Percentiles rank a stretch among this genome's conserved stretches.
Conservation (phyloP, 1,140 invertebrate genomes). For the Mesaphorura yosii region DNA sequence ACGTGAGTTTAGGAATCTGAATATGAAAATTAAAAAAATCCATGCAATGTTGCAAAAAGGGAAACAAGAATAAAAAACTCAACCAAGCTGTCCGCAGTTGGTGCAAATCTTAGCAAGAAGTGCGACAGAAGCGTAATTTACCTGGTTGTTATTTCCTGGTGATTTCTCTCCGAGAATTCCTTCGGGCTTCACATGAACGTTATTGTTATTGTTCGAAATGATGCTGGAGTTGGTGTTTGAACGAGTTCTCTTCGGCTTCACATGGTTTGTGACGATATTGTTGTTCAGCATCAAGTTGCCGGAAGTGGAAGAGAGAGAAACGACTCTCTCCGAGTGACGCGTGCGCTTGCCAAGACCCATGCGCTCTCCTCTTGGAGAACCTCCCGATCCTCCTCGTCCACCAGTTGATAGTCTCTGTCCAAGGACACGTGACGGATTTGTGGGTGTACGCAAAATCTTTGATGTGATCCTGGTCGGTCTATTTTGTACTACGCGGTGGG, state of each 20-base stretch:
- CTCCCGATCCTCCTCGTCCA: not conserved
- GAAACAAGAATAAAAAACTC: not conserved
- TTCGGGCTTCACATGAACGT: conserved; percentile 9
- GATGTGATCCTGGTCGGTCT: no score
- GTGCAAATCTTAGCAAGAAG: no score
- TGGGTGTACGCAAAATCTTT: no score
- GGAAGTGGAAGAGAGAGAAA: not conserved
- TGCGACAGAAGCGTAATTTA: conserved; percentile 4
- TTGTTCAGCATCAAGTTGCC: conserved; percentile 19
- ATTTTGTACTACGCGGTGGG: no score
- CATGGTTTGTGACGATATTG: conserved; percentile 19
- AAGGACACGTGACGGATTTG: no score
- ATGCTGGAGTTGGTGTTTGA: conserved; percentile 25
- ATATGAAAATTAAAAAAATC: no score
- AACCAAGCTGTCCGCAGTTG: not conserved
- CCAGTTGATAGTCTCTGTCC: no score
- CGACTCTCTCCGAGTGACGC: not conserved
- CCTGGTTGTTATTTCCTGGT: conserved; percentile 13
- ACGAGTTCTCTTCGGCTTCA: conserved; percentile 23
- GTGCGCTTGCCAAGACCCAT: not conserved
- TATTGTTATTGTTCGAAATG: conserved; percentile 15
- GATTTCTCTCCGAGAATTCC: conserved; percentile 9
- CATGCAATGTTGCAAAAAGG: no score
- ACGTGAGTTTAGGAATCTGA: not conserved
- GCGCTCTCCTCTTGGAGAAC: no score